Conservation (phyloP, 1,140 invertebrate genomes). For the Vanessa tameamea region DNA sequence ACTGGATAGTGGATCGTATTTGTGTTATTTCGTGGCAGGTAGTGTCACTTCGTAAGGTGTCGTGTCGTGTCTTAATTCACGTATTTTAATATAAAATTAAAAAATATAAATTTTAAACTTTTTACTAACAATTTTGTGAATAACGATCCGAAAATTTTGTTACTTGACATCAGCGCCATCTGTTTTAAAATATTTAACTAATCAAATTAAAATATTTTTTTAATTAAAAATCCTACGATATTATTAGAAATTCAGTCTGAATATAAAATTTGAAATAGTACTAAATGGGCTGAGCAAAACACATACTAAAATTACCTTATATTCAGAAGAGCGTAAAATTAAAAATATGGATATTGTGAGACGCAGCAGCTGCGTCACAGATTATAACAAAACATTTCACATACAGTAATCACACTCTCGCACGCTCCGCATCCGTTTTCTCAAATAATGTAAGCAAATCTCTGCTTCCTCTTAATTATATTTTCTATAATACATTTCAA, state of each 20-base stretch:
- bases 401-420: constrained; percentile 44
- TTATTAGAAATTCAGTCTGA: constrained; percentile 45
- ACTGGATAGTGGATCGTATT: too few species aligned
- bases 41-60: too few species aligned
- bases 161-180: too few species aligned
- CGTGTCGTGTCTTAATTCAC: too few species aligned
- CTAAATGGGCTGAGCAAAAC: not conserved
- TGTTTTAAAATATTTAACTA: too few species aligned
- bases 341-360: constrained; percentile 63
- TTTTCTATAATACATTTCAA: not conserved
- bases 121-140: too few species aligned
- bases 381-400: constrained; percentile 43
- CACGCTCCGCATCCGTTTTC: constrained; percentile 16
- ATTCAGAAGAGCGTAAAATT: constrained; percentile 53
- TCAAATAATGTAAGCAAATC: constrained; percentile 40
- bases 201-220: too few species aligned
- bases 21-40: too few species aligned
- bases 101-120: too few species aligned
- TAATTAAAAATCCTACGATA: not conserved
- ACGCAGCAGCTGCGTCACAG: constrained; percentile 46
- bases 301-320: constrained; percentile 41
- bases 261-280: constrained; percentile 6
- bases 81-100: too few species aligned
- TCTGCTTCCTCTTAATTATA: constrained; percentile 35
- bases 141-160: too few species aligned